Evolutionary conservation across 2,888 invertebrate species (phyloP).

Genomic region (Agriopis aurantiaria): DNA sequence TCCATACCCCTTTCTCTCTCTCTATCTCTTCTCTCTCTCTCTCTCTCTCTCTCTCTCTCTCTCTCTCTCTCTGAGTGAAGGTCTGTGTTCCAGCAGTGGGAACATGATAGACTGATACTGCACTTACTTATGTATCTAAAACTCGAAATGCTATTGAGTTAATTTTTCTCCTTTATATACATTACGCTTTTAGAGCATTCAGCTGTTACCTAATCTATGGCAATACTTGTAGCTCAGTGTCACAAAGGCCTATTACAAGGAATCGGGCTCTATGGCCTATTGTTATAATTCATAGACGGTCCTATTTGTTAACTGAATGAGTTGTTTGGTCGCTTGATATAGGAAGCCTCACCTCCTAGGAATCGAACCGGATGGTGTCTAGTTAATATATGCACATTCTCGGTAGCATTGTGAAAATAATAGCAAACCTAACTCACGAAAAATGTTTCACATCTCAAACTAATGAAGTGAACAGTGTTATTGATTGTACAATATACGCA

Average conservation of each 20-base stretch:
- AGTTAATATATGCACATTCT: constrained; percentile 36
- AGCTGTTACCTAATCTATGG: constrained; percentile 20
- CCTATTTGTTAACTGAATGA: constrained; percentile 69
- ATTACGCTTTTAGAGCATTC: neutral
- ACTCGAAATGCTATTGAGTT: neutral
- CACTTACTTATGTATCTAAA: neutral
- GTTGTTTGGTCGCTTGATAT: constrained; percentile 71
- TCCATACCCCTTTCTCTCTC: too few species aligned
- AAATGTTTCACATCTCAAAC: neutral
- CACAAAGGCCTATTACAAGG: constrained; percentile 79
- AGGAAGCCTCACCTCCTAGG: constrained; percentile 61
- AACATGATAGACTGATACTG: too few species aligned
- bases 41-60: too few species aligned
- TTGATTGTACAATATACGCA: too few species aligned
- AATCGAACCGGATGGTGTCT: constrained; percentile 58
- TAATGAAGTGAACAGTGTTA: neutral
- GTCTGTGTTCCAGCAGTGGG: too few species aligned
- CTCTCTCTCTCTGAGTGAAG: too few species aligned
- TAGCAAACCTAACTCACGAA: neutral
- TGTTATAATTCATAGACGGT: constrained; percentile 74
- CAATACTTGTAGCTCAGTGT: constrained; percentile 58
- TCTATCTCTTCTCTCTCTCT: too few species aligned
- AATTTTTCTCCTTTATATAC: neutral
- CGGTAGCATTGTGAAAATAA: constrained; percentile 11
- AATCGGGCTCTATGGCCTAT: constrained; percentile 68